Evolutionary conservation across 2,113 vertebrate genomes (phyloP).

Genomic region (Sminthopsis crassicaudata): DNA sequence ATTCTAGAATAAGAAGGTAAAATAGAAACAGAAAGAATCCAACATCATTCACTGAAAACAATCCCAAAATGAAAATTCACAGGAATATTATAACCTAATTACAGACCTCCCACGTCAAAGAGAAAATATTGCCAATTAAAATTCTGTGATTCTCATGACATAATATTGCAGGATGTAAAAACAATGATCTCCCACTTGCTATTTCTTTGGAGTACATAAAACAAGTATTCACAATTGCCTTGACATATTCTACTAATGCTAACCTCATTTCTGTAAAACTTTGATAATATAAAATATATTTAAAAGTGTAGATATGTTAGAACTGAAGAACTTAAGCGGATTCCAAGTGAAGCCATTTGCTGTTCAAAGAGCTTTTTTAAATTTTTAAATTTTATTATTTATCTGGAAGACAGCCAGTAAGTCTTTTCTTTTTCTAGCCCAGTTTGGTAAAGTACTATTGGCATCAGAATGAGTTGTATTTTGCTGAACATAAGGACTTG

Average conservation of each 20-base stretch:
- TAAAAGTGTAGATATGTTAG: background rate
- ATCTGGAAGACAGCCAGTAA: constrained; percentile 78
- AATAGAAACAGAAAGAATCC: no score
- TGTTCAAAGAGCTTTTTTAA: background rate
- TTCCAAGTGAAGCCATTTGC: background rate
- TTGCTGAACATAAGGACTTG: constrained; percentile 75
- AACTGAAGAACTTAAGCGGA: background rate
- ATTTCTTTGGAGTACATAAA: constrained; percentile 30
- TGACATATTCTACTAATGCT: background rate
- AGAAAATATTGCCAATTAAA: background rate
- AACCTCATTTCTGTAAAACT: constrained; percentile 15
- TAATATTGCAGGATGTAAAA: background rate
- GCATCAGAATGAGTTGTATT: constrained; percentile 80
- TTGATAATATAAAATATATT: background rate
- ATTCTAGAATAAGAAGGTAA: no score
- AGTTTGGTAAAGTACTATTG: constrained; percentile 79
- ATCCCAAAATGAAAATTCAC: no score
- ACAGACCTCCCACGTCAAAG: no score
- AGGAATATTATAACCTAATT: no score
- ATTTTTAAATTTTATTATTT: background rate
- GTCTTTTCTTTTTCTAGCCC: constrained; percentile 75
- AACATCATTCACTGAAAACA: no score
- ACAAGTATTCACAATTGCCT: constrained; percentile 8
- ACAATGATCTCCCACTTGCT: background rate
- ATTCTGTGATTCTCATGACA: background rate